These are phyloP conservation scores for Lophotis ruficrista DNA, from an alignment of 2,113 vertebrate genomes.

Conservation along the genomic window DNA sequence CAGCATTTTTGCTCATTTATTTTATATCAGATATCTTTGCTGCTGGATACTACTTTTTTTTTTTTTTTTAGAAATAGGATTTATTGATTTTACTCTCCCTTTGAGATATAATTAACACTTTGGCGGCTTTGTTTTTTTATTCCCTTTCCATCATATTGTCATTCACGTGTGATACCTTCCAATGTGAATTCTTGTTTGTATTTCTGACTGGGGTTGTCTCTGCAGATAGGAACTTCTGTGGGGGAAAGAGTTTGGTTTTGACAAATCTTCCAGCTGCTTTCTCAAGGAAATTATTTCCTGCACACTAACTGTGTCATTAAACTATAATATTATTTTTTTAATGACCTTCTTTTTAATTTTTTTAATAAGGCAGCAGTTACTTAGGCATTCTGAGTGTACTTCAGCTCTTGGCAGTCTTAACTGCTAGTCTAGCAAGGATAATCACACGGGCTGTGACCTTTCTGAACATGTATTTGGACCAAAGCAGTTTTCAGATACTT, in stretches of 20 bases:
- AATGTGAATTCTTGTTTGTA: not conserved
- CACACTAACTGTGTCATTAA: not conserved
- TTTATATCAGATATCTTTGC: not conserved
- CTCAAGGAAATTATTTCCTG: slow-evolving; percentile 11
- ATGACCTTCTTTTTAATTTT: not conserved
- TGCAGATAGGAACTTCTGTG: not conserved
- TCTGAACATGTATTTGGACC: slow-evolving; percentile 71
- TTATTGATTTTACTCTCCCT: slow-evolving; percentile 36
- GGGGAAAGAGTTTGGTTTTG: not conserved
- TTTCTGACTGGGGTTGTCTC: not conserved
- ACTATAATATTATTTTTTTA: not conserved
- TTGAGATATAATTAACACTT: slow-evolving; percentile 45
- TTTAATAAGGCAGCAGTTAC: slow-evolving; percentile 58
- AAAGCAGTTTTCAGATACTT: slow-evolving; percentile 69
- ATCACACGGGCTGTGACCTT: slow-evolving; percentile 78
- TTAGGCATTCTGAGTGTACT: slow-evolving; percentile 57
- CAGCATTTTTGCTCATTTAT: not conserved
- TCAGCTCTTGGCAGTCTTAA: slow-evolving; percentile 61
- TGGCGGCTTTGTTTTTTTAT: not conserved
- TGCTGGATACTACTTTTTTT: not conserved
- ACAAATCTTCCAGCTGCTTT: slow-evolving; percentile 15
- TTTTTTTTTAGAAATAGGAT: not conserved
- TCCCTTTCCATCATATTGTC: not conserved
- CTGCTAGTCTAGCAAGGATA: slow-evolving; percentile 75
- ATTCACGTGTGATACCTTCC: not conserved